Conservation (phyloP, 2,888 invertebrate species). For the Himalopsyche tibetana region DNA sequence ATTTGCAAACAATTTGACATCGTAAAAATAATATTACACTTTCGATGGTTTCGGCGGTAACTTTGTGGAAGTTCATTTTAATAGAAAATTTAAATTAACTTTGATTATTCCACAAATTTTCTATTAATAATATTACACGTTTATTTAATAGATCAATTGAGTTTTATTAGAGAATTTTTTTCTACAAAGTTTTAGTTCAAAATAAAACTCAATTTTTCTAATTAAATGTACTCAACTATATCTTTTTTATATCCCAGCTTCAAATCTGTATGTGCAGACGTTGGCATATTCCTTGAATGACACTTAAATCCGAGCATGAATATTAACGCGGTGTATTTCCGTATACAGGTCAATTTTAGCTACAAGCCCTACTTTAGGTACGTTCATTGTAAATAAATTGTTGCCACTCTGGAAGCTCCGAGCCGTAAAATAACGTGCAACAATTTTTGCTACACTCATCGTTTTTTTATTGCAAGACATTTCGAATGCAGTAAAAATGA, state of each 20-base stretch:
- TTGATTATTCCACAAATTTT: too few species aligned
- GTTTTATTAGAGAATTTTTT: too few species aligned
- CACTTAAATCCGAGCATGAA: neutral
- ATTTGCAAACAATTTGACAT: too few species aligned
- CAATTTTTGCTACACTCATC: neutral
- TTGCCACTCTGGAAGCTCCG: constrained; percentile 10
- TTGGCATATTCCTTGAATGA: constrained; percentile 23
- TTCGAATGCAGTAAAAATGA: neutral
- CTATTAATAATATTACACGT: too few species aligned
- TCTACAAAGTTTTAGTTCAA: too few species aligned
- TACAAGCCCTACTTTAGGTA: neutral
- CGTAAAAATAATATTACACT: too few species aligned
- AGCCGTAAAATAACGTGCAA: neutral
- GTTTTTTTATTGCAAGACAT: neutral
- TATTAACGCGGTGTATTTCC: constrained; percentile 31
- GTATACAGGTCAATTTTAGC: constrained; percentile 27
- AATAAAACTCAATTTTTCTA: too few species aligned
- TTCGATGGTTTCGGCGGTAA: too few species aligned
- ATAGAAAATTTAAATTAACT: too few species aligned
- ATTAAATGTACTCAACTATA: too few species aligned
- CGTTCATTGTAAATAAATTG: constrained; percentile 29
- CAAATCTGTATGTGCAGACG: neutral
- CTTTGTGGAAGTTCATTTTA: too few species aligned
- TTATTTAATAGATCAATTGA: too few species aligned
- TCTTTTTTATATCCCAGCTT: neutral